phyloP scores from a whole-genome alignment of 2,797 vertebrate species.

The Tympanoctomys barrerae region DNA sequence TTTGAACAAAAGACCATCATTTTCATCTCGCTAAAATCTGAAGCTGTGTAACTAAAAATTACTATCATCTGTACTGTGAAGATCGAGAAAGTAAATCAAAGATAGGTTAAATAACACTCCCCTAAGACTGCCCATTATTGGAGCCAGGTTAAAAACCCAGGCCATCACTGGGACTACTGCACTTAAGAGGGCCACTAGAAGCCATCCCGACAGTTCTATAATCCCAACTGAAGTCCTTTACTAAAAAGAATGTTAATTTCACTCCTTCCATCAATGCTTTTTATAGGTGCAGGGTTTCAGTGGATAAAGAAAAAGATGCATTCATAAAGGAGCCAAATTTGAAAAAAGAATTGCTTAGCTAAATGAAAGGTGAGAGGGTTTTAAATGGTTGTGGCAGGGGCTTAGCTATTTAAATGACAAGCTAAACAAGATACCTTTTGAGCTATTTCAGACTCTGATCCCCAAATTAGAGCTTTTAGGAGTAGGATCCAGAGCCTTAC shows the following conservation, averaged over 20 bases:
- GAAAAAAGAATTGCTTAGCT: conserved; percentile 81
- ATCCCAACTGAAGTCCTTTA: not conserved
- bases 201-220: not conserved
- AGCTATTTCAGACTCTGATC: conserved; percentile 69
- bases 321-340: conserved; percentile 67
- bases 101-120: not conserved
- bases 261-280: not conserved
- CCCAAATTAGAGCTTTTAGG: conserved; percentile 81
- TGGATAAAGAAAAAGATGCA: conserved; percentile 61
- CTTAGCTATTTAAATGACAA: conserved; percentile 76
- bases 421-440: conserved; percentile 65
- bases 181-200: not conserved
- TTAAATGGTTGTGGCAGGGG: conserved; percentile 32
- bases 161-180: not conserved
- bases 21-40: not conserved
- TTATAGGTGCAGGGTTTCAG: conserved; percentile 58
- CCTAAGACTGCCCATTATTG: not conserved
- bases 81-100: not conserved
- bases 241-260: conserved; percentile 30
- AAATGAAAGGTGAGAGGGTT: conserved; percentile 78
- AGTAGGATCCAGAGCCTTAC: conserved; percentile 68
- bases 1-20: not conserved
- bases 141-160: not conserved
- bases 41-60: not conserved
- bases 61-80: not conserved